Conservation (phyloP, 2,113 vertebrate species). For the Turdus rufiventris region DNA sequence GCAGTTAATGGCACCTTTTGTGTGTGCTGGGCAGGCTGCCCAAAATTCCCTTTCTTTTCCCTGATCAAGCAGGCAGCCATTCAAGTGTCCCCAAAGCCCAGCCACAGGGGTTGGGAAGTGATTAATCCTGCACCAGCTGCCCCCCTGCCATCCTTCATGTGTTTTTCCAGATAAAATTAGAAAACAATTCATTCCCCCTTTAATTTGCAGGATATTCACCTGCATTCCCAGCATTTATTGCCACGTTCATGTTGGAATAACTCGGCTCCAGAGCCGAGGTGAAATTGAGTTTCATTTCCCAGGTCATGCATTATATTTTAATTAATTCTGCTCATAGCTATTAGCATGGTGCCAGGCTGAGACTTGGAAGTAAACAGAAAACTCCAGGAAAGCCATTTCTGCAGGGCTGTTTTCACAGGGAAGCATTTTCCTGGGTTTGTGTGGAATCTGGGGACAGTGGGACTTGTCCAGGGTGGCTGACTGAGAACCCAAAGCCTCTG, state of each 20-base stretch:
- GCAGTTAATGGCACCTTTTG: conserved; percentile 27
- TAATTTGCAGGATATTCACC: conserved; percentile 18
- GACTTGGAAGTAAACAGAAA: not conserved
- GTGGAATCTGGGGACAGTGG: not conserved
- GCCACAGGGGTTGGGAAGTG: not conserved
- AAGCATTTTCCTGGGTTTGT: not conserved
- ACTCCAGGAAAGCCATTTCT: not conserved
- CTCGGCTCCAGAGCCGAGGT: not conserved
- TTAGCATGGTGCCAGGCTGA: not conserved
- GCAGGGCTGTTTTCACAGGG: not conserved
- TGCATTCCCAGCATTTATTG: not conserved
- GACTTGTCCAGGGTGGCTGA: not conserved
- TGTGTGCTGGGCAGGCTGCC: conserved; percentile 15
- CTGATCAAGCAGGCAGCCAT: not conserved
- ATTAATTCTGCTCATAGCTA: conserved; percentile 30
- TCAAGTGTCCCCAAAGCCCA: not conserved
- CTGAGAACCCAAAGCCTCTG: not conserved
- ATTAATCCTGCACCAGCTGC: conserved; percentile 22
- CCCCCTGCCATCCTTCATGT: not conserved
- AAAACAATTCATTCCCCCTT: conserved; percentile 25
- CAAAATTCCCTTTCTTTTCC: not conserved
- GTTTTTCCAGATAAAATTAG: conserved; percentile 29
- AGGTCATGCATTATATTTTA: not conserved
- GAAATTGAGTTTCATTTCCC: conserved; percentile 12
- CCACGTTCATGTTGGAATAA: fast-evolving